Base-by-base conservation (phyloP, 1,140 invertebrate species). In the Listronotus bonariensis region DNA sequence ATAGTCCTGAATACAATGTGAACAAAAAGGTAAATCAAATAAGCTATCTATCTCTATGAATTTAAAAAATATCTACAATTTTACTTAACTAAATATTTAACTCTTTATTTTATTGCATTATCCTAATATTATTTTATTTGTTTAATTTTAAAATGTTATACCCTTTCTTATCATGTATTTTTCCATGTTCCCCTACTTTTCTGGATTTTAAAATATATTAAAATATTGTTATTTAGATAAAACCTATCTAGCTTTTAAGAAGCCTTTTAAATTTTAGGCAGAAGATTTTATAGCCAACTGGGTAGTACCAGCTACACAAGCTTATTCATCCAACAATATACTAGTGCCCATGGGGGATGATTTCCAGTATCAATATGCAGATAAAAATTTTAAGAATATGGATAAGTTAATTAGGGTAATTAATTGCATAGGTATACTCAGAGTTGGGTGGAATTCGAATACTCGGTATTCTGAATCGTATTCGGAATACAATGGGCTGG, bases 391-490 rank as follows among this genome's bases (percentile, higher is more conserved):
- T 73, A 85, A 82, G 67, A 90, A 89, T 68, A 79, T 91, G 71
- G 89, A 92, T 77, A 88, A 87, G 78, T 78, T 93, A 4, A 92
- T 93, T 46, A 83, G 86, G 82, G n/a, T n/a, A n/a, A n/a, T n/a
- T n/a, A n/a, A n/a, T n/a, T n/a, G n/a, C n/a, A n/a, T n/a, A n/a
- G n/a, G n/a, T n/a, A n/a, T n/a, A n/a, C n/a, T n/a, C n/a, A n/a
- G n/a, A n/a, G n/a, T n/a, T n/a, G n/a, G n/a, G n/a, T n/a, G n/a
- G n/a, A n/a, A n/a, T n/a, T n/a, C n/a, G n/a, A n/a, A n/a, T n/a
- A n/a, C n/a, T n/a, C n/a, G n/a, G n/a, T n/a, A n/a, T n/a, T n/a
- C n/a, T n/a, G n/a, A n/a, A n/a, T n/a, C n/a, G n/a, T n/a, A n/a
- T n/a, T n/a, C n/a, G n/a, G n/a, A n/a, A n/a, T n/a, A n/a, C n/a